Conservation (phyloP, 2,797 vertebrate genomes). For the Agapornis canus region DNA sequence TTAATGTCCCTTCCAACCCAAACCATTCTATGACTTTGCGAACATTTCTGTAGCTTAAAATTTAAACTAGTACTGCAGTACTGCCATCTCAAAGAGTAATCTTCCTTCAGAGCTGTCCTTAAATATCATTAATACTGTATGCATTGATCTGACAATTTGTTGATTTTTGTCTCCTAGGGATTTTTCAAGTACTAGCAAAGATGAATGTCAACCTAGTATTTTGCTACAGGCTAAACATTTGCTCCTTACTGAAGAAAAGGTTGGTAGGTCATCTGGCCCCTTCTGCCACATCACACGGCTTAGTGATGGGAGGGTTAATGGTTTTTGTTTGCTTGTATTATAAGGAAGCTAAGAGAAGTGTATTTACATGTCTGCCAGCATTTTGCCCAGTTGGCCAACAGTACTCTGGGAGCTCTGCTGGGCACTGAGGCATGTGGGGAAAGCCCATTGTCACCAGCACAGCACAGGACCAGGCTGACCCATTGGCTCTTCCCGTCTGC, state of each 20-base stretch:
- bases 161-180: not conserved
- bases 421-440: not conserved
- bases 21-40: not conserved
- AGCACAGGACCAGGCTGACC: accelerated
- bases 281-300: not conserved
- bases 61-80: not conserved
- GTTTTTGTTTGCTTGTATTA: not conserved
- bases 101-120: not conserved
- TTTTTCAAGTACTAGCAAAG: not conserved
- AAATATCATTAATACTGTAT: not conserved
- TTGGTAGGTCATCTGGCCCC: not conserved
- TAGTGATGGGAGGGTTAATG: not conserved
- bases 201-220: not conserved
- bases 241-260: not conserved
- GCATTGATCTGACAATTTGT: not conserved
- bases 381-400: not conserved
- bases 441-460: not conserved
- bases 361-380: not conserved
- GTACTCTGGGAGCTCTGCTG: not conserved
- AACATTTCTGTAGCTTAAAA: not conserved
- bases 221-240: not conserved
- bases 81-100: not conserved
- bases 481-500: not conserved
- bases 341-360: not conserved
- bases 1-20: not conserved